Evolutionary conservation across 2,797 vertebrate genomes (phyloP), one percentile per base, ranked within the genome.

Genomic region (Pangasius krempfi): DNA sequence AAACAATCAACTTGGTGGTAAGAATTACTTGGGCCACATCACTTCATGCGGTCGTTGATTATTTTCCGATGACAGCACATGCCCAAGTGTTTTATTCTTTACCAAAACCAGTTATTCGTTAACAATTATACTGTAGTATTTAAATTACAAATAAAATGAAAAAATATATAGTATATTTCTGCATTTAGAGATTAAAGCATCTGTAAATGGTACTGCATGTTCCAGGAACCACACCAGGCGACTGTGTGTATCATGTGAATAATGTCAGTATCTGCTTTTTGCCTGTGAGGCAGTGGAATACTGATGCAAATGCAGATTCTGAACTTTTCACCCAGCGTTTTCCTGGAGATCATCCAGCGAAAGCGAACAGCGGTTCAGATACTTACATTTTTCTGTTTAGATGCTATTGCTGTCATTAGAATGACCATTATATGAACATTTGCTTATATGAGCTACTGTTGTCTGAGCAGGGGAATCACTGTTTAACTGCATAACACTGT

Each of bases 241-340:
- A 20, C 18, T 72, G 75, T 62, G 44, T 78, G 58, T 89, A 54
- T 89, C 27, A n/a, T 72, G 40, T 89, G 54, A 89, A 86, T 86
- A 86, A 81, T 80, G 64, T 76, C 52, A 62, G 27, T 86, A 50
- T 85, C 52, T 50, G 62, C 1, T 52, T 88, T 70, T 50, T 86
- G 64, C 84, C 75, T 72, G 37, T 44, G 18, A 89, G 88, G 88
- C 84, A 62, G 82, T 13, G 47, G 79, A 89, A 76, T 80, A 89
- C 79, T 86, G 75, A 89, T 86, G 84, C 84, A 62, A 79, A 89
- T 89, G 84, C 76, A 81, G 75, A 89, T 86, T 70, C 64, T 89
- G 88, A 89, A 89, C 88, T 89, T 86, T 89, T 89, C 64, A 89
- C 88, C 88, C 84, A 20, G n/a, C 22, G 13, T 56, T 80, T 78